Conservation (phyloP, 2,113 vertebrate genomes). For the Gymnorhina tibicen region DNA sequence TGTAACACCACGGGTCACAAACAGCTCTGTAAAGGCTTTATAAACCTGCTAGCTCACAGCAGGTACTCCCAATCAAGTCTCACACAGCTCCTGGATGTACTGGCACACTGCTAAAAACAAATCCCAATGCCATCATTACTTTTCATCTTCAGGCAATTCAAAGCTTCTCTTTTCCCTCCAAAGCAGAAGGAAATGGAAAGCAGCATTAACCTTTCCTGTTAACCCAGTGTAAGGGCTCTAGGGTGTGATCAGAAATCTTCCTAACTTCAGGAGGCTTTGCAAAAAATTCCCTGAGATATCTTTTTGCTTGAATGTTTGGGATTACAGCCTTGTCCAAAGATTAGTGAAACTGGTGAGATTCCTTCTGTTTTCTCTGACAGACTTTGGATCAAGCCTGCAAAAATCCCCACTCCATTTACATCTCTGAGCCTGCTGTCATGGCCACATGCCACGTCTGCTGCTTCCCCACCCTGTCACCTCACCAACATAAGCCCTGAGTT, state of each 20-base stretch:
- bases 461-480: background rate
- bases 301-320: background rate
- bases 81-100: background rate
- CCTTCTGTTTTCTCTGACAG: background rate
- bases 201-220: background rate
- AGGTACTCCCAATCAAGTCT: background rate
- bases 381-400: background rate
- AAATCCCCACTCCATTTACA: background rate
- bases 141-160: background rate
- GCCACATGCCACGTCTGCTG: background rate
- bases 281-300: background rate
- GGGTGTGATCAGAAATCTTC: background rate
- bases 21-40: background rate
- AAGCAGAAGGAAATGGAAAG: background rate
- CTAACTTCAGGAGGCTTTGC: background rate
- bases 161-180: background rate
- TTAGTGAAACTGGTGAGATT: background rate
- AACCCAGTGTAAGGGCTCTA: background rate
- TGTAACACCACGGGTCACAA: background rate
- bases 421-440: background rate
- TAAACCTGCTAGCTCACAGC: background rate
- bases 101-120: slow-evolving; percentile 7
- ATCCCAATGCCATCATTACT: background rate
- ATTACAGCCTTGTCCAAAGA: background rate
- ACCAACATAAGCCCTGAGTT: background rate